phyloP scores from a whole-genome alignment of 2,888 invertebrate genomes.

The Caenorhabditis sp. region DNA sequence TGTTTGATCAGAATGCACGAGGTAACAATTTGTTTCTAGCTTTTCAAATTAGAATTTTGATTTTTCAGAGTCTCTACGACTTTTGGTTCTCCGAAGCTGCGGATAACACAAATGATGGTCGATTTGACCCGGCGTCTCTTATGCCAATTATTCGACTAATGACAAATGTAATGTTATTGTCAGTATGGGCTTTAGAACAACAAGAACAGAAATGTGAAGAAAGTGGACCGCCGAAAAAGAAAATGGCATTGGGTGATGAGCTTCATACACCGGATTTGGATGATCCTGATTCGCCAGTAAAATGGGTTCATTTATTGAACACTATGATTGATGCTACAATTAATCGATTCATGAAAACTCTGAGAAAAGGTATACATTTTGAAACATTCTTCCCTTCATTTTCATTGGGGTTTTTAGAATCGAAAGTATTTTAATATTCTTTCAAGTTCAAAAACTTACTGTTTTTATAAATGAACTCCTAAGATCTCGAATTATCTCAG shows the following conservation, averaged over 20 bases:
- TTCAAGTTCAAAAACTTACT: no score
- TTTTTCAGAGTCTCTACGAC: slow-evolving; percentile 15
- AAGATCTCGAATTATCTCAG: no score
- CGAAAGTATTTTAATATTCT: no score
- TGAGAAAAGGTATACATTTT: slow-evolving; percentile 25
- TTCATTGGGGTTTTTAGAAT: no score
- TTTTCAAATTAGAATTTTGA: no score
- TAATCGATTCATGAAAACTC: slow-evolving; percentile 27
- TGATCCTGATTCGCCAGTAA: slow-evolving; percentile 15
- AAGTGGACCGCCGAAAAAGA: not conserved
- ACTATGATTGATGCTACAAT: slow-evolving; percentile 7
- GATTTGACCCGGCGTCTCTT: slow-evolving; percentile 20
- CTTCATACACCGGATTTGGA: slow-evolving; percentile 22
- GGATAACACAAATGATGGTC: slow-evolving; percentile 2
- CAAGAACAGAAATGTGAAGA: slow-evolving; percentile 1
- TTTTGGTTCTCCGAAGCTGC: slow-evolving; percentile 22
- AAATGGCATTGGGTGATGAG: not conserved
- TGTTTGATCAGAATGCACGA: slow-evolving; percentile 32
- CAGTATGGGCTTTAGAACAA: slow-evolving; percentile 26
- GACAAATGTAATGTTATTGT: slow-evolving; percentile 16
- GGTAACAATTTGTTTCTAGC: no score
- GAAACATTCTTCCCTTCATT: no score
- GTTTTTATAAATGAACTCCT: no score
- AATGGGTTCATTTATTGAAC: slow-evolving; percentile 1
- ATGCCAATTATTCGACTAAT: slow-evolving; percentile 15